Conservation (phyloP, 2,113 vertebrate species). For the Centropus bengalensis region DNA sequence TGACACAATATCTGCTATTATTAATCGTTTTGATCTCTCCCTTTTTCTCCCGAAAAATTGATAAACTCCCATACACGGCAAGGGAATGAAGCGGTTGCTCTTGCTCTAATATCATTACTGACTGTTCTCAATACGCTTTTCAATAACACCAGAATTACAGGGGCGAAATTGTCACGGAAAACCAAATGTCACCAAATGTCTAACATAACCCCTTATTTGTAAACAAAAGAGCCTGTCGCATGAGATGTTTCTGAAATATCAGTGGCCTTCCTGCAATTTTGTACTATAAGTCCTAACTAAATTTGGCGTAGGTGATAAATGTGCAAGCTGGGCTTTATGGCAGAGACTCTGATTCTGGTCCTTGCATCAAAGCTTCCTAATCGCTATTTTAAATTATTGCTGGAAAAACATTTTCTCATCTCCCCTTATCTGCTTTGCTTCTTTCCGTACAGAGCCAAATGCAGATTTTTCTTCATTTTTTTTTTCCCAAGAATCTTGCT, state of each 20-base stretch:
- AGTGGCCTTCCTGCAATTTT: constrained; percentile 66
- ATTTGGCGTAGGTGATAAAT: constrained; percentile 60
- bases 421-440: constrained; percentile 49
- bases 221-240: constrained; percentile 72
- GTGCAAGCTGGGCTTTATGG: constrained; percentile 66
- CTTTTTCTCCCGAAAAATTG: background rate
- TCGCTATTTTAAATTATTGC: constrained; percentile 59
- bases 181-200: constrained; percentile 73
- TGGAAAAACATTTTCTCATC: constrained; percentile 61
- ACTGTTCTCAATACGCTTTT: constrained; percentile 17
- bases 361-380: constrained; percentile 65
- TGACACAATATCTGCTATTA: constrained; percentile 15
- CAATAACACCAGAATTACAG: constrained; percentile 52
- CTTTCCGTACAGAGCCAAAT: constrained; percentile 61
- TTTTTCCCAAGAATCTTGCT: constrained; percentile 20
- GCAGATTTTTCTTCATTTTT: constrained; percentile 61
- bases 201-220: constrained; percentile 80
- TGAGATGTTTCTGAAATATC: constrained; percentile 67
- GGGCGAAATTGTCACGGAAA: constrained; percentile 67
- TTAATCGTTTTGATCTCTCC: constrained; percentile 1
- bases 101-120: background rate
- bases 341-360: constrained; percentile 56
- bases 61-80: background rate
- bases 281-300: constrained; percentile 55
- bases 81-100: constrained; percentile 45